These are phyloP conservation scores for Pteruthius melanotis DNA, from an alignment of 2,113 vertebrate species.

Conservation along the genomic window DNA sequence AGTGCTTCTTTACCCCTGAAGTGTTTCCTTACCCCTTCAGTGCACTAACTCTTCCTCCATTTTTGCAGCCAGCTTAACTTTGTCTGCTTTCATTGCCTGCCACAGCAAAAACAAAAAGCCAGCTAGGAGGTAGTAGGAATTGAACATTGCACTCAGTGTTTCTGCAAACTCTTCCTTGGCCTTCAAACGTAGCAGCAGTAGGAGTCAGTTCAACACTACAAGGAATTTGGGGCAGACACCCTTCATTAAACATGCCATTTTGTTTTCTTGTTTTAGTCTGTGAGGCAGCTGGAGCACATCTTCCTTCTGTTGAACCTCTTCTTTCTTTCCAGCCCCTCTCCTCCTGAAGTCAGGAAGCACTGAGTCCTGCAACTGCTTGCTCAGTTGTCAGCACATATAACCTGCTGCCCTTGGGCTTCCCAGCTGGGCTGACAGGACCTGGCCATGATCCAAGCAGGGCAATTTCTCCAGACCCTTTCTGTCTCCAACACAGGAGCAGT, in stretches of 20 bases:
- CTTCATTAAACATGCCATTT: background rate
- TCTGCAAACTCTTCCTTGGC: background rate
- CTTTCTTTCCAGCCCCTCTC: background rate
- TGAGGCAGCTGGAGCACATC: background rate
- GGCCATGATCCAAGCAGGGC: background rate
- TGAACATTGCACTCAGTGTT: background rate
- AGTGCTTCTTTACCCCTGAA: background rate
- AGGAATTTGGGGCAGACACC: background rate
- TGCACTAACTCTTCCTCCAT: background rate
- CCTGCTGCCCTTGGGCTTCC: background rate
- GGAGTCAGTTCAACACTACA: background rate
- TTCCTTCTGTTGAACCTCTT: background rate
- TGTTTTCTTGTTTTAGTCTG: background rate
- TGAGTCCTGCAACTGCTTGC: background rate
- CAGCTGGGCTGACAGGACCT: background rate
- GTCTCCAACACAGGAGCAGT: background rate
- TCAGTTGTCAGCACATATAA: background rate
- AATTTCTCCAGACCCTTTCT: background rate
- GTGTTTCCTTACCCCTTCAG: background rate
- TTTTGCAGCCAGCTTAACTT: background rate
- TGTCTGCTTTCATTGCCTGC: background rate
- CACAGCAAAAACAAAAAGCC: background rate
- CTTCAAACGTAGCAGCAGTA: background rate
- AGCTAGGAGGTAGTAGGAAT: background rate
- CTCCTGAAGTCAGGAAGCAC: background rate